Evolutionary conservation across 1,140 invertebrate genomes (phyloP), one percentile per base, ranked within the genome.

Genomic region (Aporrectodea caliginosa): DNA sequence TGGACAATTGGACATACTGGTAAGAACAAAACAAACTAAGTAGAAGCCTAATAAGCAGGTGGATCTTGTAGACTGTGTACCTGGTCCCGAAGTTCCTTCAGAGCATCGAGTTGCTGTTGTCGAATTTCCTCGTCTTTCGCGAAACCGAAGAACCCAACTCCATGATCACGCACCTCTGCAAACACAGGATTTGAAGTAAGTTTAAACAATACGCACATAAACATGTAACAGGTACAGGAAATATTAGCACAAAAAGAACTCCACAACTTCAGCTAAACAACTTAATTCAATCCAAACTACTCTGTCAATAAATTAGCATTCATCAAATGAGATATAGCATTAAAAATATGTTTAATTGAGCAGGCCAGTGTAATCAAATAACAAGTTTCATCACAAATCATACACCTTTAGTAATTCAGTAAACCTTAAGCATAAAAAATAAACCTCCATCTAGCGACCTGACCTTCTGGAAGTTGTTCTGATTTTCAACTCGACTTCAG

Each of bases 131-230:
- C 94, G 83, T 96, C 93, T 71, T 92, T 92, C 12, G 94, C 94
- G 87, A 98, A 96, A 16, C 92, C 90, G 88, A 93, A 97, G 86
- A 94, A 97, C 29, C 93, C 93, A 16, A 95, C 94, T 84, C 95
- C 95, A 86, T 97, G 95, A 0, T 91, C 90, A 80, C 95, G 90
- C 0, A 95, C 93, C 91, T 97, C 93, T 93, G 87, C 12, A 89
- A 89, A 74, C 84, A 83, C 82, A 79, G 83, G 35, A 78, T 73
- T 69, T 35, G 79, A 80, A 35, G 30, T 73, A 1, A 33, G 1
- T 6, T 73, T 78, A 16, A 29, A 74, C n/a, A n/a, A n/a, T n/a
- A n/a, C n/a, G n/a, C n/a, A n/a, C n/a, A n/a, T 58, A 69, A 1
- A 16, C 22, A 22, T 12, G 70, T 27, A 14, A n/a, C 6, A 77